Conservation (phyloP, 92 coral and sea anemone genomes). For the Zoanthus sociatus region DNA sequence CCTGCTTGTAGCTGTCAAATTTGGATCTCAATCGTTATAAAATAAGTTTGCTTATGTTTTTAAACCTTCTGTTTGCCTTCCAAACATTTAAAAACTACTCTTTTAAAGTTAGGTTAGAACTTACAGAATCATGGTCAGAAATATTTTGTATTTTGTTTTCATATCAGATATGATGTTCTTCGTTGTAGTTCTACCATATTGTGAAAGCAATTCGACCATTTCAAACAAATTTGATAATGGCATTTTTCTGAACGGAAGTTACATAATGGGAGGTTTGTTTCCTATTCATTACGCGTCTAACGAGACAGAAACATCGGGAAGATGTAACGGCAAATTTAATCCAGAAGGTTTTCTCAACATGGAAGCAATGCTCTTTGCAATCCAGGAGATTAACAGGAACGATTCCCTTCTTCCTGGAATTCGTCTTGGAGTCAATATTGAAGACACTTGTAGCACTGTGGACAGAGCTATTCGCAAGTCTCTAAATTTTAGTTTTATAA, state of each 20-base stretch:
- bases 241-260: constrained; percentile 66
- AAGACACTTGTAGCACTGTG: constrained; percentile 84
- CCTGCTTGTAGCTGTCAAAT: constrained; percentile 35
- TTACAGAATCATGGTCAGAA: background rate
- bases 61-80: background rate
- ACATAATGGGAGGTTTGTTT: constrained; percentile 85
- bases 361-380: constrained; percentile 84
- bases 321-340: constrained; percentile 76
- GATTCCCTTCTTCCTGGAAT: constrained; percentile 80
- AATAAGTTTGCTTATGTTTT: constrained; percentile 8
- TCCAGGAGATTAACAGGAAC: constrained; percentile 74
- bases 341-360: constrained; percentile 80
- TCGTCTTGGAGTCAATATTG: constrained; percentile 78
- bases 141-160: background rate
- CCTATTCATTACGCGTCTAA: constrained; percentile 75
- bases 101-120: too few relatives aligned
- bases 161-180: background rate
- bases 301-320: constrained; percentile 38
- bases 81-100: background rate
- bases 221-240: constrained; percentile 36
- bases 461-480: constrained; percentile 88
- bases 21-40: background rate
- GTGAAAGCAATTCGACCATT: background rate
- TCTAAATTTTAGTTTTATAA: constrained; percentile 85
- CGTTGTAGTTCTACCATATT: background rate